These are phyloP conservation scores for Hemichromis elongatus DNA, from an alignment of 2,113 vertebrate genomes.

Conservation along the genomic window DNA sequence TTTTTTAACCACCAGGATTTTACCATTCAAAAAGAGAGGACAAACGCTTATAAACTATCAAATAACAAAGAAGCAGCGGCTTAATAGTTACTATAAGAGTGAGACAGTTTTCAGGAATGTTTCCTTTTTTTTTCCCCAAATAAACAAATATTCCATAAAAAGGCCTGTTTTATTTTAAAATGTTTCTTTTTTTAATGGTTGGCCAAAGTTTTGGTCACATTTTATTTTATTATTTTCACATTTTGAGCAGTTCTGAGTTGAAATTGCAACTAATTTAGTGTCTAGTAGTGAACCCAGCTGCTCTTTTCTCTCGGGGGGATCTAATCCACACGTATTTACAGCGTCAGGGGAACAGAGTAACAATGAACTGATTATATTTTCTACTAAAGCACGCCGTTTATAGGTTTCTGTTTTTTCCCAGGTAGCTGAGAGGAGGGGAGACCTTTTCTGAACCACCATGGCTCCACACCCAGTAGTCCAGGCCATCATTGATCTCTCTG, in stretches of 20 bases:
- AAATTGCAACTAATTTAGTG: background rate
- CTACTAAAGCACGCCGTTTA: background rate
- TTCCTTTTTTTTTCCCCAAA: too few relatives aligned
- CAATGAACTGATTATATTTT: background rate
- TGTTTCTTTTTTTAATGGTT: background rate
- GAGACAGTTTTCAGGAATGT: too few relatives aligned
- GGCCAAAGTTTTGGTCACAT: background rate
- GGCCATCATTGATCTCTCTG: slow-evolving; percentile 90
- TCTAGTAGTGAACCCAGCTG: background rate
- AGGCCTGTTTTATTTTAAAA: too few relatives aligned
- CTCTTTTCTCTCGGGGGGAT: background rate
- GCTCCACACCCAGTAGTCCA: slow-evolving; percentile 84
- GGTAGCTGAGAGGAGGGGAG: background rate
- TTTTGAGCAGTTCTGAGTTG: background rate
- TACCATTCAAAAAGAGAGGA: background rate
- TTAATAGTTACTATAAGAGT: too few relatives aligned
- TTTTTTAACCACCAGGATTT: background rate
- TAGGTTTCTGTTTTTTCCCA: background rate
- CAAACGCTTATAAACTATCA: too few relatives aligned
- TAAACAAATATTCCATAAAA: too few relatives aligned
- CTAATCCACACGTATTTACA: background rate
- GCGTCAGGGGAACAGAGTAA: background rate
- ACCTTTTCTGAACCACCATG: slow-evolving; percentile 50
- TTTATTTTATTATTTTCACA: background rate
- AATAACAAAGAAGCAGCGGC: too few relatives aligned